phyloP scores from a whole-genome alignment of 2,113 vertebrate genomes.

The Paradoxurus hermaphroditus region DNA sequence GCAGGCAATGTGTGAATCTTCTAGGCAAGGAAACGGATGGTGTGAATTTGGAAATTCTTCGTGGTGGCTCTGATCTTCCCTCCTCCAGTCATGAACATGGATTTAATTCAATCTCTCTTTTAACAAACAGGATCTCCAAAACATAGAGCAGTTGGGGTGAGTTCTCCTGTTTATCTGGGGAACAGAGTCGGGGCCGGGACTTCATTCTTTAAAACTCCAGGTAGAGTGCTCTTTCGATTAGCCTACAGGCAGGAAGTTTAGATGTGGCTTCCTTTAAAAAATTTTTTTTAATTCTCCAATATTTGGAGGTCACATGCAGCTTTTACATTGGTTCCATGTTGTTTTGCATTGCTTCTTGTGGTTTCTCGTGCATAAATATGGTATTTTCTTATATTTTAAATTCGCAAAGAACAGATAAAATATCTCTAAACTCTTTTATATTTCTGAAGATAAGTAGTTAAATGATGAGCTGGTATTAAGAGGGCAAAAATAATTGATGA shows the following conservation, averaged over 20 bases:
- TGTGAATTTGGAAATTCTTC: neutral
- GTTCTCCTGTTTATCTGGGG: neutral
- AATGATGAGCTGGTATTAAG: neutral
- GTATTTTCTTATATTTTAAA: neutral
- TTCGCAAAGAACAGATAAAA: neutral
- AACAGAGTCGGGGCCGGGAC: neutral
- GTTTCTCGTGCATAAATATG: neutral
- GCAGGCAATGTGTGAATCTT: neutral
- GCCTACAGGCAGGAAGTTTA: neutral
- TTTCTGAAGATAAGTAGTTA: neutral
- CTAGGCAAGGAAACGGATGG: neutral
- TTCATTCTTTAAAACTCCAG: neutral
- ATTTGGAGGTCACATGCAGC: neutral
- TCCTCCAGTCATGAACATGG: neutral
- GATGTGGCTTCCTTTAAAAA: neutral
- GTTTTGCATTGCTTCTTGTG: neutral
- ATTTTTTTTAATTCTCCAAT: neutral
- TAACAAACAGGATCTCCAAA: neutral
- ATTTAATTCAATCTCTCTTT: constrained; percentile 7
- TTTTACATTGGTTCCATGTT: neutral
- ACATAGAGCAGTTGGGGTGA: neutral
- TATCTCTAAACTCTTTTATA: neutral
- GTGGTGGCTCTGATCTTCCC: neutral
- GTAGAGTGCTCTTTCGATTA: neutral
- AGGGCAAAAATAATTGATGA: neutral